These are phyloP conservation scores for Meandrusa payeni DNA, from an alignment of 2,888 invertebrate species.

Conservation along the genomic window DNA sequence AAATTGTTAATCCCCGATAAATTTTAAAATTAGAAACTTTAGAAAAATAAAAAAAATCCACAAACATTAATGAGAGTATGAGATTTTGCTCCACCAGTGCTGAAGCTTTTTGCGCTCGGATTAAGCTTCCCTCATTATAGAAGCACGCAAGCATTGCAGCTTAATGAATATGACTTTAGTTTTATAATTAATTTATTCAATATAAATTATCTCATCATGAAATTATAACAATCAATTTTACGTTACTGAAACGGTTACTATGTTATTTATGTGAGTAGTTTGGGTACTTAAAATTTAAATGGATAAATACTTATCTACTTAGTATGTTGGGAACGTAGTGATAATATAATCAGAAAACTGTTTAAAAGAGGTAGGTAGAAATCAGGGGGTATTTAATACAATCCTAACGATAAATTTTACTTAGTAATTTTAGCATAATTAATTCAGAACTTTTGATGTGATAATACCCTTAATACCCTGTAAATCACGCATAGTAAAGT, in stretches of 20 bases:
- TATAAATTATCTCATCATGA: conserved; percentile 8
- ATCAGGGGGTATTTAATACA: no score
- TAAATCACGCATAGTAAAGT: no score
- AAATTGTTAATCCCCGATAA: no score
- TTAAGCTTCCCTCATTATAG: conserved; percentile 17
- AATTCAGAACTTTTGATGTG: no score
- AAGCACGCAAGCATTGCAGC: conserved; percentile 2
- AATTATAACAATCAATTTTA: conserved; percentile 4
- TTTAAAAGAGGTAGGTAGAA: no score
- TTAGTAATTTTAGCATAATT: no score
- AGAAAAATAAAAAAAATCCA: no score
- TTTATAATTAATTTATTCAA: conserved; percentile 5
- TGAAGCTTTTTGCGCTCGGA: conserved; percentile 16
- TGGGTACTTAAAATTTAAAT: not conserved
- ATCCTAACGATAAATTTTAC: no score
- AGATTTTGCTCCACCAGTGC: conserved; percentile 9
- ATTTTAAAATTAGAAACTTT: no score
- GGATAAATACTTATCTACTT: not conserved
- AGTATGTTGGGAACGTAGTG: no score
- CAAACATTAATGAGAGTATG: conserved; percentile 13
- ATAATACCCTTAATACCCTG: no score
- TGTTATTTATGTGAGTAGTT: not conserved
- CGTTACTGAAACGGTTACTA: not conserved
- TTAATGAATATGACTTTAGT: conserved; percentile 3
- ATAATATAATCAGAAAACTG: no score